phyloP scores from a whole-genome alignment of 2,113 vertebrate genomes.

The Trematocara nigrifrons region DNA sequence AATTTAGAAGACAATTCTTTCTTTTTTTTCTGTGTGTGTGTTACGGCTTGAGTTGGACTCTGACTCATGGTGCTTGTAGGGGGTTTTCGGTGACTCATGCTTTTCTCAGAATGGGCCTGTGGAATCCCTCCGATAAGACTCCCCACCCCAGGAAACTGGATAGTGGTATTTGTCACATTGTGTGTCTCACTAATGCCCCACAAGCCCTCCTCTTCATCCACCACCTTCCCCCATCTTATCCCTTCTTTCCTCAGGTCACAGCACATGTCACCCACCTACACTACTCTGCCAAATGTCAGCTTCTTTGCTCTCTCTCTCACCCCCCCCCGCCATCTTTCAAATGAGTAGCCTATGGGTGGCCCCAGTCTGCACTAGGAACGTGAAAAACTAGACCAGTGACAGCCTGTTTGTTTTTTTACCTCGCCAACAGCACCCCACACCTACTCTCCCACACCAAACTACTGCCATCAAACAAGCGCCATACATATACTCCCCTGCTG shows the following conservation, averaged over 20 bases:
- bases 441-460: constrained; percentile 54
- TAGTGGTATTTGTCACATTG: neutral
- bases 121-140: constrained; percentile 38
- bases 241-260: neutral
- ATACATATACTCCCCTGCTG: constrained; percentile 40
- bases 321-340: too few relatives aligned
- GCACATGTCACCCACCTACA: neutral
- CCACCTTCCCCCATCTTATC: neutral
- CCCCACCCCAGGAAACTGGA: constrained; percentile 2
- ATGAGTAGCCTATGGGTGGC: constrained; percentile 44
- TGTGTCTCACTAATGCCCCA: neutral
- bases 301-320: neutral
- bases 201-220: neutral
- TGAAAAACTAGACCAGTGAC: constrained; percentile 58
- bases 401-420: constrained; percentile 65
- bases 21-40: neutral
- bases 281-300: neutral
- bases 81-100: constrained; percentile 47
- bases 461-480: constrained; percentile 58
- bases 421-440: constrained; percentile 55
- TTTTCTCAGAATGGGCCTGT: constrained; percentile 41
- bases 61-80: constrained; percentile 41
- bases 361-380: constrained; percentile 40
- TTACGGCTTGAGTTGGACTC: constrained; percentile 22
- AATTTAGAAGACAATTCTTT: neutral